Base-by-base conservation (phyloP, 2,888 invertebrate genomes). In the Gerosis bhagava region DNA sequence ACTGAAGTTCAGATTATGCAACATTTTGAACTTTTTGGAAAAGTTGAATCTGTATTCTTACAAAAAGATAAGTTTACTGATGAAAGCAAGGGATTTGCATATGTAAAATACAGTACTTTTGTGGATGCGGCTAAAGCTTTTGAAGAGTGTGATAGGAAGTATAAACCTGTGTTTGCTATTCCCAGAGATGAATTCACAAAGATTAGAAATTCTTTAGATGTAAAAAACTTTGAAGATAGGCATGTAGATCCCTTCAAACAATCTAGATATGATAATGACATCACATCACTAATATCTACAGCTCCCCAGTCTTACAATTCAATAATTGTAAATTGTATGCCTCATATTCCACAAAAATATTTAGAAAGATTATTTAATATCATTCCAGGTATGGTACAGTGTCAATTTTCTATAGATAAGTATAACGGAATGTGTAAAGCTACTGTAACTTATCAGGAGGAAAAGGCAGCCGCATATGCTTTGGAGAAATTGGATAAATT, bases 81-180 rank as follows among this genome's bases (percentile, higher is more conserved):
- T 3, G 92, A 91, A 54, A 93, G 94, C 48, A 96, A 94, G 80
- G 98, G 98, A 2, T 97, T 94, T 86, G 99, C 95, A 6, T 99
- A 95, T 78, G 92, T 99, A 5, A 94, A 96, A 70, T 99, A 96
- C 50, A 73, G 71, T 29, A 79, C 94, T 62, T 95, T 96, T 67
- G 92, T 94, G 42, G 93, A 95, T 77, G 96, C 98, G 7, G 98
- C 98, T 1, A 90, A 92, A 59, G 98, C 97, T 0, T 95, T 92
- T 74, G 98, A 98, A 82, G 93, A 95, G 54, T 97, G 97, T 79
- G 96, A 97, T 62, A 90, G 91, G 49, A 94, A 93, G 65, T 97
- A 93, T 74, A 96, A 94, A 77, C 94, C 97, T 13, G 95, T 97
- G 32, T 98, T 98, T 89, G 97, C 98, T 1, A 95, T 95, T 64